Evolutionary conservation across 2,113 vertebrate genomes (phyloP), one percentile per base, ranked within the genome.

Genomic region (Romanogobio albipinnatus): DNA sequence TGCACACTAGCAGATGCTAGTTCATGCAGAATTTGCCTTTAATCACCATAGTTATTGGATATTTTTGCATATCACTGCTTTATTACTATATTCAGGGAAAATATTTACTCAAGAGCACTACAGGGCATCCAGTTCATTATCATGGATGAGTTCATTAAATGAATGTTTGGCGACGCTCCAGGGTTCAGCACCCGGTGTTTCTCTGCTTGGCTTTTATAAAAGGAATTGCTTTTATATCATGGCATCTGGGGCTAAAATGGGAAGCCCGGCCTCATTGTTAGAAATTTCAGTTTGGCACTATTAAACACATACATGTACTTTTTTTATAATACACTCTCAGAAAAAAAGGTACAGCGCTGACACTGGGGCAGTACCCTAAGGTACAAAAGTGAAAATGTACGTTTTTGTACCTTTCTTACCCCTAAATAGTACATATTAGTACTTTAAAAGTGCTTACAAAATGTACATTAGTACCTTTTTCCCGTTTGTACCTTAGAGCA

Each of bases 151-250:
- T 83, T 83, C 39, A 70, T 77, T 49, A 45, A 77, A 24, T 73
- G 0, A 45, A 39, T 66, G 61, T 45, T 71, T 71, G 43, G 56
- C 39, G 17, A 62, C 14, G 43, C 33, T 29, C 56, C 49, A 64
- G 7, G 22, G 14, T 39, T 59, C 26, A 56, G 43, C 24, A 51
- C 17, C n/a, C 3, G 24, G 39, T 33, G 61, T 45, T 26, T 51
- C 61, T 51, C 61, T 33, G 78, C 15, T 66, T 68, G 78, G 26
- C 45, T 6, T 64, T 64, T 29, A 64, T 81, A 22, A 51, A 73
- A 61, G 19, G n/a, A 66, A 81, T 81, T 66, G 51, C 49, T 76
- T 17, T 76, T 76, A 76, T 76, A 76, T 56, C 5, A 76, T 76
- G 26, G 13, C 45, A 56, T 76, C 14, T 33, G 29, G 47, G 15